These are phyloP conservation scores for Echinops telfairi DNA, from an alignment of 2,113 vertebrate species.

Conservation along the genomic window DNA sequence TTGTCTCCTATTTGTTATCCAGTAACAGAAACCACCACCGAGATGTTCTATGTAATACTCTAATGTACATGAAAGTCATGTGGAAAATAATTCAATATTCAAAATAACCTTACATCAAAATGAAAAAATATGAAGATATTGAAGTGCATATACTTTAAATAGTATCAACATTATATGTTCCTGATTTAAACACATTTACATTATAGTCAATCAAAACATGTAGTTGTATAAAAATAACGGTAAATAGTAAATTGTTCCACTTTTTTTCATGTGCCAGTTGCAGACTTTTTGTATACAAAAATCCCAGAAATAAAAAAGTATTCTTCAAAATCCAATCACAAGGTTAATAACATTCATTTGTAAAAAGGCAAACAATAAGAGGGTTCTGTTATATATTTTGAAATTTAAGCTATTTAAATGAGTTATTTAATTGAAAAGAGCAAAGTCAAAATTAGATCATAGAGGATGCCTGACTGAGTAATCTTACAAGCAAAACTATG, in stretches of 20 bases:
- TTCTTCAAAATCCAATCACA: constrained; percentile 72
- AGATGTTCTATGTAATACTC: neutral
- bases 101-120: neutral
- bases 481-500: neutral
- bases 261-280: constrained; percentile 74
- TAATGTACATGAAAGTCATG: neutral
- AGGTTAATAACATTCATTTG: constrained; percentile 73
- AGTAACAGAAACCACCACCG: neutral
- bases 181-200: constrained; percentile 74
- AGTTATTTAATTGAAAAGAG: neutral
- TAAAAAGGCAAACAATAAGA: constrained; percentile 71
- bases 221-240: constrained; percentile 69
- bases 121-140: constrained; percentile 25
- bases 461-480: neutral
- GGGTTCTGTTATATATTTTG: constrained; percentile 49
- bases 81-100: neutral
- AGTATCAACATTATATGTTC: constrained; percentile 69
- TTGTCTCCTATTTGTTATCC: constrained; percentile 35
- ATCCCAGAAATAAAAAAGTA: constrained; percentile 68
- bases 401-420: neutral
- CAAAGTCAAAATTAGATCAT: neutral
- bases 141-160: constrained; percentile 33
- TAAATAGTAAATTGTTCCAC: constrained; percentile 49
- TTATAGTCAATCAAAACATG: constrained; percentile 72
- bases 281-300: constrained; percentile 72